Percentiles rank a stretch among this genome's conserved stretches.
phyloP scores from a whole-genome alignment of 2,113 vertebrate species.

The Suncus etruscus region DNA sequence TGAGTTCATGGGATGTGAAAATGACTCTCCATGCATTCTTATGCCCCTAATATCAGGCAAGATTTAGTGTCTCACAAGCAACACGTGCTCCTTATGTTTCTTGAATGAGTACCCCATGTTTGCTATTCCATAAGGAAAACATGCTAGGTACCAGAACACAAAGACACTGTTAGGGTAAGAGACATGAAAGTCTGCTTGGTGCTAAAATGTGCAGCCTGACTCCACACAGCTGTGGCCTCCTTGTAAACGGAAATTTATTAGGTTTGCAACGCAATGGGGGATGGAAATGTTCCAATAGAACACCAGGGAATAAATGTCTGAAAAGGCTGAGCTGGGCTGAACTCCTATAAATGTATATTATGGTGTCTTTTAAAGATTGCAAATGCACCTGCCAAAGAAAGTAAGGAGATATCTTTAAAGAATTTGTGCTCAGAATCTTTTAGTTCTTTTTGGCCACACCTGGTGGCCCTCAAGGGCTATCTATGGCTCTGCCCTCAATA shows the following conservation, averaged over 20 bases:
- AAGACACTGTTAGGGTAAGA: background rate
- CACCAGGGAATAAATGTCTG: background rate
- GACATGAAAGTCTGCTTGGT: background rate
- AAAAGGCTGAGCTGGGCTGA: background rate
- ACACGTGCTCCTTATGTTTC: background rate
- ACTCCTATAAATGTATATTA: background rate
- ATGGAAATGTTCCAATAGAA: background rate
- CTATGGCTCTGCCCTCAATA: no score
- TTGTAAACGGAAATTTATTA: background rate
- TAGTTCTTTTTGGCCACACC: background rate
- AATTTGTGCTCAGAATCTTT: background rate
- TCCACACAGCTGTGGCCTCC: background rate
- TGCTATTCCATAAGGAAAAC: no score
- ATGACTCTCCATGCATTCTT: background rate
- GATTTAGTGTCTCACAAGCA: background rate
- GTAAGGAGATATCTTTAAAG: background rate
- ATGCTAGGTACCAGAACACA: background rate
- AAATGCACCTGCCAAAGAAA: background rate
- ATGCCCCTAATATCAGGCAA: background rate
- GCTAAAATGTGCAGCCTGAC: no score
- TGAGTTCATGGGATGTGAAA: background rate
- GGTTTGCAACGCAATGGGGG: background rate
- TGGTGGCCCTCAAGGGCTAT: no score
- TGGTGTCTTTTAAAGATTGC: no score
- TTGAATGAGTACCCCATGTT: background rate